Evolutionary conservation across 2,888 invertebrate species (phyloP).

Genomic region (Caradrina clavipalpis): DNA sequence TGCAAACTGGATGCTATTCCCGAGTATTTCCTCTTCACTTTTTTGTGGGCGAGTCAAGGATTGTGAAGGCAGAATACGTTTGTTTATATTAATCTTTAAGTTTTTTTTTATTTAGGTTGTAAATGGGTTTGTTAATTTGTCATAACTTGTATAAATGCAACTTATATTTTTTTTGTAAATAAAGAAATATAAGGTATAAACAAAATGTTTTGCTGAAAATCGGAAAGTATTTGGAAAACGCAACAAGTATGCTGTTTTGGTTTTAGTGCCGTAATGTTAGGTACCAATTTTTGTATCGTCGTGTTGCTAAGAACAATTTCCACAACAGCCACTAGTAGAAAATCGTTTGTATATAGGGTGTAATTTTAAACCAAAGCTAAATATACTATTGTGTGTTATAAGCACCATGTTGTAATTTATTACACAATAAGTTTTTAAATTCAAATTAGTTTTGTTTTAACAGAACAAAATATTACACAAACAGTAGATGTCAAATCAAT

Average conservation of each 20-base stretch:
- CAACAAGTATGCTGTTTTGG: neutral
- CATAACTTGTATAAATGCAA: neutral
- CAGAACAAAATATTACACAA: too few relatives aligned
- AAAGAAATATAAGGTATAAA: neutral
- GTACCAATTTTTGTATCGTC: conserved; percentile 1
- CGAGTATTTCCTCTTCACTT: conserved; percentile 47
- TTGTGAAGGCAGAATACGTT: conserved; percentile 32
- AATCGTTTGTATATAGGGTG: conserved; percentile 6
- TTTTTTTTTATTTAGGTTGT: conserved; percentile 1
- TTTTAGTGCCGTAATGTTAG: neutral
- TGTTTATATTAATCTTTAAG: conserved; percentile 22
- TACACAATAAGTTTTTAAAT: too few relatives aligned
- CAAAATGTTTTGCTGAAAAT: neutral
- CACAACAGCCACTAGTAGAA: conserved; percentile 18
- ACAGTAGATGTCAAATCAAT: too few relatives aligned
- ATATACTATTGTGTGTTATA: too few relatives aligned
- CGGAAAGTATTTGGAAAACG: neutral
- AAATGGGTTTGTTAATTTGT: neutral
- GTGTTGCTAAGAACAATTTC: conserved; percentile 11
- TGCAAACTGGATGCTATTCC: conserved; percentile 58
- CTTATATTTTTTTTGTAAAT: neutral
- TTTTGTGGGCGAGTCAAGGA: conserved; percentile 43
- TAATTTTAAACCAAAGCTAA: neutral
- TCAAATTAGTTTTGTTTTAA: too few relatives aligned
- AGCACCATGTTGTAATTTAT: too few relatives aligned